Evolutionary conservation across 2,797 vertebrate genomes (phyloP).

Genomic region (Synaphobranchus kaupii): DNA sequence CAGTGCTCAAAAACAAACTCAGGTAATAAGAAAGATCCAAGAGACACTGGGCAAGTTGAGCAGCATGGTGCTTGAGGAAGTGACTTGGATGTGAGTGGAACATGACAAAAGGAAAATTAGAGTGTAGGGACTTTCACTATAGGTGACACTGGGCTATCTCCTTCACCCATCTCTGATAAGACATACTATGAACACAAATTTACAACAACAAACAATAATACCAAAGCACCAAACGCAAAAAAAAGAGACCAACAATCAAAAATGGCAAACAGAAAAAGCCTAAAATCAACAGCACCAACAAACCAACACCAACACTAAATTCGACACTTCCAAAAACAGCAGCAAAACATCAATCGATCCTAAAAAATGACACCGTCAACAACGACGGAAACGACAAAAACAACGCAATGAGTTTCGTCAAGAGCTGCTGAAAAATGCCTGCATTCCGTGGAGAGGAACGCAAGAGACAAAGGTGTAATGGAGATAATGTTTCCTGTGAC

Average conservation of each 20-base stretch:
- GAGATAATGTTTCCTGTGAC: conserved; percentile 43
- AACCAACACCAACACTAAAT: not conserved
- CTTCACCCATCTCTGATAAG: not conserved
- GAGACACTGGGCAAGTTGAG: not conserved
- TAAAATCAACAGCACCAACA: not conserved
- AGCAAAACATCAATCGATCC: not conserved
- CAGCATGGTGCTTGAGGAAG: not conserved
- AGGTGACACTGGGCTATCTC: not conserved
- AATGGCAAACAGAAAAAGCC: not conserved
- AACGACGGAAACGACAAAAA: not conserved
- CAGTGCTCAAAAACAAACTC: not conserved
- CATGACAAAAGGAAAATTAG: conserved; percentile 34
- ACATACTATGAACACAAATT: not conserved
- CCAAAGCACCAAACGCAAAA: not conserved
- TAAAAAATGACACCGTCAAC: not conserved
- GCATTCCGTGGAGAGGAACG: not conserved
- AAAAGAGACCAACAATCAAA: not conserved
- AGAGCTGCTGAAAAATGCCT: not conserved
- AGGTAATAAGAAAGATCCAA: not conserved
- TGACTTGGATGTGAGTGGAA: conserved; percentile 13
- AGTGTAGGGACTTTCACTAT: not conserved
- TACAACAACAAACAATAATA: not conserved
- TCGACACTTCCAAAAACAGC: not conserved
- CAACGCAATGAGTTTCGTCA: not conserved
- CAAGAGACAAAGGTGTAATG: conserved; percentile 28